Evolutionary conservation across 2,113 vertebrate genomes (phyloP), one percentile per base, ranked within the genome.

Genomic region (Pyrgilauda ruficollis): DNA sequence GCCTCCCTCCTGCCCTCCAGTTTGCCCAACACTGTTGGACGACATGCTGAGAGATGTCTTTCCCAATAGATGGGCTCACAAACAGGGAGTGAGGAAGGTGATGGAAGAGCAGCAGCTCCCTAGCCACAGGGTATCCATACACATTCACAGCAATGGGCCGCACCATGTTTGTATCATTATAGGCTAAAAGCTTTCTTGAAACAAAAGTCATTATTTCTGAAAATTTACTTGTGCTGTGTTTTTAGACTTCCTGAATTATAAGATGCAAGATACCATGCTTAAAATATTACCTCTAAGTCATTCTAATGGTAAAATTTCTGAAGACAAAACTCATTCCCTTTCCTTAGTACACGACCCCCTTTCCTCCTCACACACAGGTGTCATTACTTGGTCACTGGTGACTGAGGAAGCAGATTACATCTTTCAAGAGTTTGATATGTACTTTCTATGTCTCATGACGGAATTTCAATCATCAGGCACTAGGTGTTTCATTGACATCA

Each of bases 1-100:
- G 44, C 24, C 41, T 85, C 62, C 26, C n/a, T 86, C 61, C 44
- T 74, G 50, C 43, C 73, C 59, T 80, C 56, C 41, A 69, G 26
- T 85, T 80, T 83, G 94, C 67, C 77, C 21, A 66, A n/a, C 23
- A 39, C 47, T 59, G 27, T 46, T 87, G 84, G 59, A 72, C 2
- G 6, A 85, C 78, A 84, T 3, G 37, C 79, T 90, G 66, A 69
- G 44, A 79, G 47, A 61, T 66, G 56, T 87, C 64, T 69, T 89
- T 85, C 77, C 70, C 83, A 91, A 91, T 73, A 90, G 82, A 78
- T 90, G 87, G 83, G 68, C 90, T 94, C 82, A 67, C 58, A 95
- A 84, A 94, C 50, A 81, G 78, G 59, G 81, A 81, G 31, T 64
- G 56, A 93, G 63, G 82, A 87, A 87, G 64, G 63, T 67, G 78